Evolutionary conservation across 1,140 invertebrate species (phyloP), one percentile per base, ranked within the genome.

Genomic region (Heliconius himera): DNA sequence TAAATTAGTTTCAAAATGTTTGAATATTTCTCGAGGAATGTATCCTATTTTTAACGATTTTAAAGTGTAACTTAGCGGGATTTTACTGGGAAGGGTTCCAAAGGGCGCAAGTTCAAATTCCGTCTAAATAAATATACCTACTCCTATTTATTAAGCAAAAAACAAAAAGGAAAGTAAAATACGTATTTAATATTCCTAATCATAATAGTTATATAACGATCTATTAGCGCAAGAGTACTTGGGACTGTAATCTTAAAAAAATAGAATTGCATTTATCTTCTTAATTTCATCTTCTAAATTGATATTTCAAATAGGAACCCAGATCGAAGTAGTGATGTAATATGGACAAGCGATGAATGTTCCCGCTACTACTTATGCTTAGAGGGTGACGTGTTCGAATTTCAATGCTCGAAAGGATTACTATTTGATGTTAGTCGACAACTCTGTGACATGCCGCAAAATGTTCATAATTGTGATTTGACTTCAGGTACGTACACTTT

Each of bases 371-470:
- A 97, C 87, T 94, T 98, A 1, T 98, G 97, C 83, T 91, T 98
- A 54, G 97, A 98, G 74, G 96, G 96, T n/a, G 97, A 98, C 82
- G 97, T 98, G 8, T 98, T 98, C 84, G 97, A 98, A 85, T 98
- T 98, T 90, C 96, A 96, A 84, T 98, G 97, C 88, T 97, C 97
- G 1, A 95, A 96, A 72, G 97, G 97, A 3, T 92, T 98, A 77
- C 95, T 97, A 1, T 98, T 98, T 88, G 97, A 98, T 90, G 96
- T 98, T 22, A 96, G 96, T 66, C 94, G 97, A 56, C 97, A 98
- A 87, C 97, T 98, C 79, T 98, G 97, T 86, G 97, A 98, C 87
- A 97, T 96, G 88, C 97, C 97, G 83, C 94, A 95, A 73, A 97
- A 97, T 88, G 97, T 98, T 5, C 96, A 97, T 84, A 98, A 98